phyloP scores from a whole-genome alignment of 2,113 vertebrate species.

The Ranitomeya imitator region DNA sequence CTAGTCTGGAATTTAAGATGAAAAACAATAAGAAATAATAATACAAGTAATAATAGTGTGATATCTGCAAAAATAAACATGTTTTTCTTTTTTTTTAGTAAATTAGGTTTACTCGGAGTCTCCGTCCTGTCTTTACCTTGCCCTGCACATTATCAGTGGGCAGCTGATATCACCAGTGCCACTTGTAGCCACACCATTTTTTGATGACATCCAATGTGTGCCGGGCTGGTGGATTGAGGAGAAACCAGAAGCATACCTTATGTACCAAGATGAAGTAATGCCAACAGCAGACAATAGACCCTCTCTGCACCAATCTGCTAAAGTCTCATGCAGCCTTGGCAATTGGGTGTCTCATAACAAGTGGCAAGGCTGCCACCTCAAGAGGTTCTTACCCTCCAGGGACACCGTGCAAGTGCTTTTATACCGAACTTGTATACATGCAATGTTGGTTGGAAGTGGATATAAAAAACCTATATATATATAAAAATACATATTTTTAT shows the following conservation, averaged over 20 bases:
- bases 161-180: slow-evolving; percentile 42
- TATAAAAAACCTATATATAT: slow-evolving; percentile 56
- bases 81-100: neutral
- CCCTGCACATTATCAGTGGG: slow-evolving; percentile 46
- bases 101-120: slow-evolving; percentile 42
- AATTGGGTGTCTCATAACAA: slow-evolving; percentile 36
- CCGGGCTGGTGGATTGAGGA: slow-evolving; percentile 44
- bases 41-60: neutral
- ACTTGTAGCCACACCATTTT: slow-evolving; percentile 43
- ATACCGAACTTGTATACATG: slow-evolving; percentile 54
- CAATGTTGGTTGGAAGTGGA: slow-evolving; percentile 50
- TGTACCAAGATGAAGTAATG: neutral
- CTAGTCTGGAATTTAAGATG: neutral
- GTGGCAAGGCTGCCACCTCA: slow-evolving; percentile 45
- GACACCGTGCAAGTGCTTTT: slow-evolving; percentile 57
- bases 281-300: neutral
- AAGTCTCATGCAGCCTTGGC: slow-evolving; percentile 42
- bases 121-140: slow-evolving; percentile 22
- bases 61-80: neutral
- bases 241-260: slow-evolving; percentile 20
- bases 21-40: neutral
- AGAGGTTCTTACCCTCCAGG: slow-evolving; percentile 48
- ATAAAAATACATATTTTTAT: slow-evolving; percentile 57
- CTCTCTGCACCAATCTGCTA: slow-evolving; percentile 21
- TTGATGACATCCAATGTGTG: slow-evolving; percentile 50